Evolutionary conservation across 2,113 vertebrate species (phyloP), one percentile per base, ranked within the genome.

Genomic region (Chloroceryle aenea): DNA sequence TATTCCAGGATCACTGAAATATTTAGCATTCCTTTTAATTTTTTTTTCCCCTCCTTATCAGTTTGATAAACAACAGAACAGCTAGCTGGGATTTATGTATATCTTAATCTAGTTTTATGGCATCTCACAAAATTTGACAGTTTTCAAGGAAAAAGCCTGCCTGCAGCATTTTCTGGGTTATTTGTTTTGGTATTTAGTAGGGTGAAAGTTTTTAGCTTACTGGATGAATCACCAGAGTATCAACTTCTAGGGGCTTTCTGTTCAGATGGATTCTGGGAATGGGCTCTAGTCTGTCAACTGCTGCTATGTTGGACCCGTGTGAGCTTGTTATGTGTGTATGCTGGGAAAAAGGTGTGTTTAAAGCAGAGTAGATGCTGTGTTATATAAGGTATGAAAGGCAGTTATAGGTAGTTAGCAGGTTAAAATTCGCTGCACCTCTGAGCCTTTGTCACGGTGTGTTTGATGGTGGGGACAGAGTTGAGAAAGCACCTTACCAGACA

Each of bases 401-500:
- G 7, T 64, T 76, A 10, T 13, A 66, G 30, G 12, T 81, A 27
- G 27, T 71, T 85, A 67, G 40, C 6, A 62, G 52, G 14, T 67
- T 43, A 67, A 92, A 50, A 21, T 61, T 79, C 23, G 15, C 27
- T 58, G 43, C 14, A 29, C 12, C 17, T 64, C 32, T 29, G 48
- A 56, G 42, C 42, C 74, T 84, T 64, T 43, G 27, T 19, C 50
- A 13, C n/a, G 14, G 30, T 23, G 23, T 17, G 22, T 43, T 61
- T 55, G 47, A 30, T 81, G 58, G 21, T 67, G 32, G 14, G 40
- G 20, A n/a, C 4, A 23, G 15, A 68, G 52, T 18, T 67, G 55
- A 27, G 0, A 6, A 22, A 0, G 0, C 0, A 4, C 25, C 16
- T 63, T 36, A 45, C 42, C 0, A 1, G 43, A 47, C 53, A 45